These are phyloP conservation scores for Agrypnia vestita DNA, from an alignment of 1,140 invertebrate species.

Conservation along the genomic window DNA sequence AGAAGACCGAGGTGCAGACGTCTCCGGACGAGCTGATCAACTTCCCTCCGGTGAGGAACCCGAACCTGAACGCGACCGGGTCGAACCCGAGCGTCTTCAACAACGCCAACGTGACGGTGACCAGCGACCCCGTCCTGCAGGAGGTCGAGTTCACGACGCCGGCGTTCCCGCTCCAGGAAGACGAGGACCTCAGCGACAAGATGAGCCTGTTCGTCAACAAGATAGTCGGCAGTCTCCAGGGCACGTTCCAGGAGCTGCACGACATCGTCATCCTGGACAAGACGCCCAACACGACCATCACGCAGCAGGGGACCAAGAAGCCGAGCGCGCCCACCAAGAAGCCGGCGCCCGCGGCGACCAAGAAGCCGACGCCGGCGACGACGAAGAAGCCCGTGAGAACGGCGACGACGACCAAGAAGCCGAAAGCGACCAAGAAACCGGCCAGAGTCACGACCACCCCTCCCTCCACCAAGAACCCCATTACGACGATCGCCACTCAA, in stretches of 20 bases:
- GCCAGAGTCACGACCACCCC: constrained; percentile 61
- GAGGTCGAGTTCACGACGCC: constrained; percentile 82
- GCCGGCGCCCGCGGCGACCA: constrained; percentile 62
- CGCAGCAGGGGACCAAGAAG: constrained; percentile 61
- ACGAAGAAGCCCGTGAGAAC: constrained; percentile 57
- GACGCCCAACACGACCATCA: constrained; percentile 69
- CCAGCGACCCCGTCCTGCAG: constrained; percentile 67
- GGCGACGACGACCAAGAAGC: constrained; percentile 65
- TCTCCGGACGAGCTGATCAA: constrained; percentile 79
- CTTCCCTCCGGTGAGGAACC: constrained; percentile 88
- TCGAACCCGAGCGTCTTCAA: constrained; percentile 73
- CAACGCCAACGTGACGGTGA: constrained; percentile 63
- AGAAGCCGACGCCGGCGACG: constrained; percentile 64
- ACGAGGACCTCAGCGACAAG: constrained; percentile 83
- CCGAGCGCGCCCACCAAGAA: constrained; percentile 64
- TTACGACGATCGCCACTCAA: constrained; percentile 60
- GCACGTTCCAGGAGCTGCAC: constrained; percentile 85
- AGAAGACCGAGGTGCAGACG: background rate
- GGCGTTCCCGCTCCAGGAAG: constrained; percentile 77
- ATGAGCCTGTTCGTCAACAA: constrained; percentile 87
- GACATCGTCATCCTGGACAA: constrained; percentile 80
- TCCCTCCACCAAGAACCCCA: constrained; percentile 57
- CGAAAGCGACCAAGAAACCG: constrained; percentile 62
- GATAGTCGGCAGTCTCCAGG: constrained; percentile 86
- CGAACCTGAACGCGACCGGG: constrained; percentile 81